phyloP scores from a whole-genome alignment of 2,888 invertebrate species.

The Drosophila mettleri region DNA sequence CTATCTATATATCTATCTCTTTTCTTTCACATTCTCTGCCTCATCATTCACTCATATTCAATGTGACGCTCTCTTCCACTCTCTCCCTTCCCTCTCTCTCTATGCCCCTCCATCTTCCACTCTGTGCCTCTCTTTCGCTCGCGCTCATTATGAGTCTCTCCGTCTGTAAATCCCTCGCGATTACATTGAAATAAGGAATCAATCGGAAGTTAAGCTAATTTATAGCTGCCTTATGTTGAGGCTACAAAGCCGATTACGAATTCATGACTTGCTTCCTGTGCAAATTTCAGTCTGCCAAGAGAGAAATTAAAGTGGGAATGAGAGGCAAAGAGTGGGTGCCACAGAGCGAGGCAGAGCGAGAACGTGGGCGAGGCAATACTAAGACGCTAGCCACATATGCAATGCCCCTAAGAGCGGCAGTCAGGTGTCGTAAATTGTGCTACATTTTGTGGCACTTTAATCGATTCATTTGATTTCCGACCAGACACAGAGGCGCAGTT shows the following conservation, averaged over 20 bases:
- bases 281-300: background rate
- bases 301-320: background rate
- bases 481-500: slow-evolving; percentile 2
- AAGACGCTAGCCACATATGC: slow-evolving; percentile 13
- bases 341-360: background rate
- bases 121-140: too few relatives aligned
- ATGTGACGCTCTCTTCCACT: too few relatives aligned
- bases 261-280: slow-evolving; percentile 30
- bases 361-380: background rate
- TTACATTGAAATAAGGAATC: slow-evolving; percentile 4
- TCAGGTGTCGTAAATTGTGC: slow-evolving; percentile 47
- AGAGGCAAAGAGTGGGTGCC: background rate
- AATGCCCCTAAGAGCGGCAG: slow-evolving; percentile 34
- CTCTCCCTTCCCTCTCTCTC: background rate
- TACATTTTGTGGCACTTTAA: slow-evolving; percentile 34
- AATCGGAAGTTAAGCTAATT: slow-evolving; percentile 22
- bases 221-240: slow-evolving; percentile 15
- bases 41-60: too few relatives aligned
- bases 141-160: background rate
- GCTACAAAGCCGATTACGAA: slow-evolving; percentile 31
- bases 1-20: background rate
- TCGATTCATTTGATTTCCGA: slow-evolving; percentile 54
- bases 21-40: background rate
- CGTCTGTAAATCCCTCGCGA: background rate
- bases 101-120: background rate